Base-by-base conservation (phyloP, 2,113 vertebrate genomes). In the Capricornis sumatraensis region DNA sequence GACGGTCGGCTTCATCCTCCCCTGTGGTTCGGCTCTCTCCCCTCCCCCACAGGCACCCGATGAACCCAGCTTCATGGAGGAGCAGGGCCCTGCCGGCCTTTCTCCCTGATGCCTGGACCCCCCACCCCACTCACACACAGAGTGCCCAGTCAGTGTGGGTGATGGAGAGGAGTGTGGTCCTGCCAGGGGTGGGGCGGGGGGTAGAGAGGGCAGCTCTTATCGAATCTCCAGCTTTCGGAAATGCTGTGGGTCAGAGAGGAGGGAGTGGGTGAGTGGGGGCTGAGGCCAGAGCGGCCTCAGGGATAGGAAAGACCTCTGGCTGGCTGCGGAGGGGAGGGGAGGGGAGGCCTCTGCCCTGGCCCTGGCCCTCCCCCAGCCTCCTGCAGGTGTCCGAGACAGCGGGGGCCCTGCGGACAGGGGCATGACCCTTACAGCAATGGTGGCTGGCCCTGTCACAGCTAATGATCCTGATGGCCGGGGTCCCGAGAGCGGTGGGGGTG, bases 361-460 rank as follows among this genome's bases (percentile, higher is more conserved):
- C n/a, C 88, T 4, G n/a, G 81, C 93, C 97, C 95, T 95, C 95
- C 94, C 93, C 96, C 93, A 89, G 96, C 91, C 96, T 98, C 45
- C 97, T 98, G 98, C 97, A 98, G 98, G 98, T 98, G 98, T 98
- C 92, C 81, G 5, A 93, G 94, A 95, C 99, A 98, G 99, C 98
- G 97, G 99, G 99, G 98, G 98, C 98, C 96, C 97, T 96, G 86
- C 33, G 7, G 62, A 87, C 96, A 96, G 97, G 98, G 98, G 98
- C 98, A 96, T 81, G 98, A 99, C 99, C 99, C 99, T 99, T 99
- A 99, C 99, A 99, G 99, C 99, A 99, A 99, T 99, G 99, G 99
- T 99, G 99, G 98, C 99, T 99, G 98, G 99, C 97, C 98, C 99
- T 99, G 99, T 99, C 99, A 99, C 98, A 98, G 98, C 98, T 99